Evolutionary conservation across 35 echinoderm and acorn worm species (phyloP).

Genomic region (Heliocidaris erythrogramma): DNA sequence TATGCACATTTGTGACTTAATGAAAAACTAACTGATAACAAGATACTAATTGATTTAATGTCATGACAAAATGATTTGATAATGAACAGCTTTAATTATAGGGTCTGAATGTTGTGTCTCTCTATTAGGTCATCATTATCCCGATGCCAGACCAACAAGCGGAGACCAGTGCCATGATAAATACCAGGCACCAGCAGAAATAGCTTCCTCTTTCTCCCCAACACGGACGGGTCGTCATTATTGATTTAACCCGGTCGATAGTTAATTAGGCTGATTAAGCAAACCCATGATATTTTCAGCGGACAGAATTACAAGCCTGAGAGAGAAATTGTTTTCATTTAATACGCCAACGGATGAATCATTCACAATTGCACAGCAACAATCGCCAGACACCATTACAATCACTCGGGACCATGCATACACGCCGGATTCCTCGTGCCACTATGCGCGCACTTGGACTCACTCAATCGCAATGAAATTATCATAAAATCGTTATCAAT

Average conservation of each 20-base stretch:
- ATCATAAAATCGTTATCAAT: slow-evolving; percentile 37
- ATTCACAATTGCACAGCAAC: slow-evolving; percentile 5
- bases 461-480: neutral
- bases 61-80: neutral
- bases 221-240: slow-evolving; percentile 7
- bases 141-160: neutral
- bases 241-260: slow-evolving; percentile 24
- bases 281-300: slow-evolving; percentile 15
- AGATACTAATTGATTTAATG: neutral
- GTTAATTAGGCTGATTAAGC: slow-evolving; percentile 41
- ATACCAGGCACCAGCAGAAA: neutral
- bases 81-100: neutral
- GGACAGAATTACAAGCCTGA: neutral
- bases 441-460: neutral
- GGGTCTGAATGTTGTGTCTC: neutral
- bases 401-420: neutral
- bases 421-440: neutral
- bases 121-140: neutral
- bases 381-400: neutral
- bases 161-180: neutral
- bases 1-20: too few species aligned
- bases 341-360: slow-evolving; percentile 19
- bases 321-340: slow-evolving; percentile 35
- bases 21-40: too few species aligned
- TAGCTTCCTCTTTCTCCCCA: neutral